Percentiles rank a stretch among this genome's conserved stretches.
phyloP scores from a whole-genome alignment of 2,113 vertebrate species.

The Strix aluco region DNA sequence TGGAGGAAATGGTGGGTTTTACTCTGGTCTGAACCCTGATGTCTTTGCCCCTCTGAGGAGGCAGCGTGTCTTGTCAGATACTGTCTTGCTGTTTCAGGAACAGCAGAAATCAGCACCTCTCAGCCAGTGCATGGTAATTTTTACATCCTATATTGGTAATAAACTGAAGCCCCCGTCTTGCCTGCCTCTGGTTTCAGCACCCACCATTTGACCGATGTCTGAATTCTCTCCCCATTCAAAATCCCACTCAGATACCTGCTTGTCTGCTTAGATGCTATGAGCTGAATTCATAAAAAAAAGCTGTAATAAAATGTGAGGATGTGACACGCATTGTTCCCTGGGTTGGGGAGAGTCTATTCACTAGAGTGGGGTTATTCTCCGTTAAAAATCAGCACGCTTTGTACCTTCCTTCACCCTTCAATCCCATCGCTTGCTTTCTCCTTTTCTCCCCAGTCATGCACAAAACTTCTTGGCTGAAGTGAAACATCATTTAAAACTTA shows the following conservation, averaged over 20 bases:
- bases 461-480: background rate
- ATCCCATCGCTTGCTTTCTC: accelerated
- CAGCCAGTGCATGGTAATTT: background rate
- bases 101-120: background rate
- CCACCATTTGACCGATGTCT: background rate
- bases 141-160: background rate
- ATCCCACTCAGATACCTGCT: background rate
- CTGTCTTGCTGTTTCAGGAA: no score
- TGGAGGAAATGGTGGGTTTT: background rate
- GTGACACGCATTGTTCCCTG: accelerated
- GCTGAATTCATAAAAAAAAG: background rate
- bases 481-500: no score
- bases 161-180: background rate
- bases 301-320: background rate
- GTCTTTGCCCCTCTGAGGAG: background rate
- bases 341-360: no score
- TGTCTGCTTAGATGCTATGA: background rate
- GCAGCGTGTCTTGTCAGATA: background rate
- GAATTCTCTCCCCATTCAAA: background rate
- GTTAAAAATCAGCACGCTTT: background rate
- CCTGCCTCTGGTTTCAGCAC: background rate
- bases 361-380: no score
- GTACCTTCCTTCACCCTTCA: background rate
- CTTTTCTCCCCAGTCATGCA: background rate
- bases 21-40: background rate